These are phyloP conservation scores for Virgularia gustaviana DNA, from an alignment of 92 coral and sea anemone species.

Conservation along the genomic window DNA sequence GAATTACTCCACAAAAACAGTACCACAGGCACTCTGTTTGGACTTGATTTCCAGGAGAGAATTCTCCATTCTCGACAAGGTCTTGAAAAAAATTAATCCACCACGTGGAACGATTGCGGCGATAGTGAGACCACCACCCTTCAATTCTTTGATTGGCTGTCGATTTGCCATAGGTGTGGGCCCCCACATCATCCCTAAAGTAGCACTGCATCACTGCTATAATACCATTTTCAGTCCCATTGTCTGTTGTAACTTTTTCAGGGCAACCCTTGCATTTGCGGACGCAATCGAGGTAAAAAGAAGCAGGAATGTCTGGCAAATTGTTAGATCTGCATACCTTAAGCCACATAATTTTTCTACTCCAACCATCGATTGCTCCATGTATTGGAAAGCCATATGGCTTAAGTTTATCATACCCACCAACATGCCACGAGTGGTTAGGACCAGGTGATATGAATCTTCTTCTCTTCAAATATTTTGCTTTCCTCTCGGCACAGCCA, in stretches of 20 bases:
- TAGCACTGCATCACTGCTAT: slow-evolving; percentile 15
- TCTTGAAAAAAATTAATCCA: slow-evolving; percentile 17
- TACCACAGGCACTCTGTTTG: slow-evolving; percentile 4
- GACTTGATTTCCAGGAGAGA: slow-evolving; percentile 8
- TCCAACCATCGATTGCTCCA: slow-evolving; percentile 21
- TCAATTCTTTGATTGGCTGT: slow-evolving; percentile 10
- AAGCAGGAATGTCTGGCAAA: slow-evolving; percentile 2
- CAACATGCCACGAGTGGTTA: slow-evolving; percentile 42
- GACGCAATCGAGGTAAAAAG: slow-evolving; percentile 10
- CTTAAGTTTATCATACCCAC: slow-evolving; percentile 9
- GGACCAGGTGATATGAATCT: slow-evolving; percentile 42
- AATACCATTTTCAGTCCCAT: slow-evolving; percentile 13
- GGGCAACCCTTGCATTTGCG: background rate
- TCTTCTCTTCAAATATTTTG: slow-evolving; percentile 40
- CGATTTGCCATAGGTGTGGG: background rate
- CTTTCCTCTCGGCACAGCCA: slow-evolving; percentile 45
- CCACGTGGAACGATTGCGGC: slow-evolving; percentile 6
- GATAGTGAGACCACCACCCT: slow-evolving; percentile 16
- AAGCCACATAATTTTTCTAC: slow-evolving; percentile 12
- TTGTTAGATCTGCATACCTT: slow-evolving; percentile 13
- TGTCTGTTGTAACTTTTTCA: slow-evolving; percentile 15
- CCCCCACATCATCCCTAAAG: background rate
- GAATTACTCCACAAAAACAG: background rate
- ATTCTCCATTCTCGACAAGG: background rate
- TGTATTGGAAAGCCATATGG: too few species aligned